A percentile compares a stretch with the other conserved stretches of the same genome.
Evolutionary conservation across 1,140 invertebrate genomes (phyloP).

Genomic region (Oryctes rhinoceros): DNA sequence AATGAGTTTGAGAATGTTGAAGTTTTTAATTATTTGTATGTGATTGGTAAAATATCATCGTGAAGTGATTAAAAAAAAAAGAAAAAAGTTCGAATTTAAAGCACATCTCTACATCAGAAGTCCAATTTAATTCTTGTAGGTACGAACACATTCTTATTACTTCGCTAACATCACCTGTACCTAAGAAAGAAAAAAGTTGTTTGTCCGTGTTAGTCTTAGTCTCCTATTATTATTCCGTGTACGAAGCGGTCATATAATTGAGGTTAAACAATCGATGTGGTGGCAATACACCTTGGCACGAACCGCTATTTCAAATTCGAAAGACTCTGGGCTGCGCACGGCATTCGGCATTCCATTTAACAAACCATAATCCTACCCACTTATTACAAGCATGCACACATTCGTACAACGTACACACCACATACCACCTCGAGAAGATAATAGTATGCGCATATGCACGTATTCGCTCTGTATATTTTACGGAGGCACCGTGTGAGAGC

Average conservation of each 20-base stretch:
- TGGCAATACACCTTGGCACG: slow-evolving; percentile 12
- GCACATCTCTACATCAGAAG: too few species aligned
- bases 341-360: not conserved
- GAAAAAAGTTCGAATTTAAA: too few species aligned
- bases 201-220: not conserved
- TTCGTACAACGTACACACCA: not conserved
- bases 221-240: not conserved
- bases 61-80: too few species aligned
- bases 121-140: too few species aligned
- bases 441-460: not conserved
- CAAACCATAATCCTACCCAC: not conserved
- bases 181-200: not conserved
- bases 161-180: not conserved
- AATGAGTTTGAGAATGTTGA: too few species aligned
- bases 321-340: not conserved
- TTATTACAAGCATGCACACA: not conserved
- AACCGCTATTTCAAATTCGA: not conserved
- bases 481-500: not conserved
- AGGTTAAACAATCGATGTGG: not conserved
- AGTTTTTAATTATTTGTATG: too few species aligned
- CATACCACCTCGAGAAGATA: not conserved
- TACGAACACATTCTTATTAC: too few species aligned
- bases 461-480: not conserved
- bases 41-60: too few species aligned
- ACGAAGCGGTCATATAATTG: slow-evolving; percentile 3